phyloP scores from a whole-genome alignment of 2,888 invertebrate genomes.

The Sinotaia quadrata region DNA sequence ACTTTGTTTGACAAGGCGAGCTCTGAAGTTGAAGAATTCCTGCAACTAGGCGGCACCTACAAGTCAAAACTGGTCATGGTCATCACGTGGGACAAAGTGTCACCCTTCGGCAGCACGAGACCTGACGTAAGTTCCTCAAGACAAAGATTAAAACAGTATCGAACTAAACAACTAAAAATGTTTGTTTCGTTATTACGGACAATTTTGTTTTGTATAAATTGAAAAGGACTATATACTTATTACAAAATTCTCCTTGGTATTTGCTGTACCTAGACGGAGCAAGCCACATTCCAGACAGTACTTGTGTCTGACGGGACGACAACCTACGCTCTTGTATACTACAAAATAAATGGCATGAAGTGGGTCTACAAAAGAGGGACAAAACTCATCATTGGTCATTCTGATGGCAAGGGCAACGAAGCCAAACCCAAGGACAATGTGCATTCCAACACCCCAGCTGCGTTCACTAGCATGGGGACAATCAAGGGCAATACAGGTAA shows the following conservation, averaged over 20 bases:
- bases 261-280: not conserved
- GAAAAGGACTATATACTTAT: too few species aligned
- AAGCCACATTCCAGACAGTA: not conserved
- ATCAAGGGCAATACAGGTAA: not conserved
- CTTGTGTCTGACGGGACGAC: not conserved
- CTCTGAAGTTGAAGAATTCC: not conserved
- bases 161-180: too few species aligned
- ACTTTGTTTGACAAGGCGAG: not conserved
- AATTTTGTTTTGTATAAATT: too few species aligned
- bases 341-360: not conserved
- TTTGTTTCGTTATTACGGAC: too few species aligned
- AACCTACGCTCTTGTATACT: not conserved
- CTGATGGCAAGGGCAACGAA: not conserved
- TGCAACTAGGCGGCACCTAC: not conserved
- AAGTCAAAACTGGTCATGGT: not conserved
- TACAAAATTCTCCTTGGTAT: too few species aligned
- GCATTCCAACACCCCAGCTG: not conserved
- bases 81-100: not conserved
- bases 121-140: too few species aligned
- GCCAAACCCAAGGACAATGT: not conserved
- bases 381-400: not conserved
- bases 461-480: not conserved
- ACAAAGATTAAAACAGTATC: too few species aligned
- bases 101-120: too few species aligned
- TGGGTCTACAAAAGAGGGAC: not conserved